Percentiles rank a stretch among this genome's conserved stretches.
Conservation (phyloP, 1,140 invertebrate genomes). For the Aporrectodea caliginosa region DNA sequence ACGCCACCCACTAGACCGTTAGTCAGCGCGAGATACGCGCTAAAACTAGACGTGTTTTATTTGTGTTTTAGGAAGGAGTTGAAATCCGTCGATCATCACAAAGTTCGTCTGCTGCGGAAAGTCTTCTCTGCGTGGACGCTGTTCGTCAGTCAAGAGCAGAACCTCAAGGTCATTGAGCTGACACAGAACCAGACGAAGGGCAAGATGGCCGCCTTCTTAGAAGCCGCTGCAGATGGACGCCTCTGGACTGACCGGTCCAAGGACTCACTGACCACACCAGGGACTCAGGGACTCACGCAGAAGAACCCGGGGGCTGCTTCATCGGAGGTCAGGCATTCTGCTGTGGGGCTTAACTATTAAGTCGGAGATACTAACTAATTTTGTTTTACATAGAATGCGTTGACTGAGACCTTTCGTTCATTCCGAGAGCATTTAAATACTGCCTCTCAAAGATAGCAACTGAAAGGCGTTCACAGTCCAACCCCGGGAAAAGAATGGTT, state of each 20-base stretch:
- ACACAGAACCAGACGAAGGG: slow-evolving; percentile 43
- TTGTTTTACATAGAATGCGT: no score
- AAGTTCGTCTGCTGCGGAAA: slow-evolving; percentile 37
- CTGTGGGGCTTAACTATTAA: no score
- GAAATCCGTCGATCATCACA: slow-evolving; percentile 42
- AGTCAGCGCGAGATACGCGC: no score
- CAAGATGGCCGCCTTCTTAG: slow-evolving; percentile 50
- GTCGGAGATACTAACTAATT: no score
- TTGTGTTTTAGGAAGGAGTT: slow-evolving; percentile 40
- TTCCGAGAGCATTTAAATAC: no score
- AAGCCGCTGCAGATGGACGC: slow-evolving; percentile 44
- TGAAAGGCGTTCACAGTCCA: no score
- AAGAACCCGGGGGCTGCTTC: slow-evolving; percentile 18
- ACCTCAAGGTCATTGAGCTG: slow-evolving; percentile 38
- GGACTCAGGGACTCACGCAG: slow-evolving; percentile 10
- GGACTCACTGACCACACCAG: not conserved
- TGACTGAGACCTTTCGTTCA: no score
- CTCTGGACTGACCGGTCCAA: slow-evolving; percentile 33
- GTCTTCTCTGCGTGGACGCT: slow-evolving; percentile 46
- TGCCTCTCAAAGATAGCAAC: no score
- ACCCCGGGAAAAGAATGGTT: no score
- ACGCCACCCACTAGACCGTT: no score
- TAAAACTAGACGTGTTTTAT: no score
- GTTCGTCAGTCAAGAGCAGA: slow-evolving; percentile 41
- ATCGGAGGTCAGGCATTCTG: no score